Conservation (phyloP, 1,140 invertebrate genomes). For the Tribolium castaneum region DNA sequence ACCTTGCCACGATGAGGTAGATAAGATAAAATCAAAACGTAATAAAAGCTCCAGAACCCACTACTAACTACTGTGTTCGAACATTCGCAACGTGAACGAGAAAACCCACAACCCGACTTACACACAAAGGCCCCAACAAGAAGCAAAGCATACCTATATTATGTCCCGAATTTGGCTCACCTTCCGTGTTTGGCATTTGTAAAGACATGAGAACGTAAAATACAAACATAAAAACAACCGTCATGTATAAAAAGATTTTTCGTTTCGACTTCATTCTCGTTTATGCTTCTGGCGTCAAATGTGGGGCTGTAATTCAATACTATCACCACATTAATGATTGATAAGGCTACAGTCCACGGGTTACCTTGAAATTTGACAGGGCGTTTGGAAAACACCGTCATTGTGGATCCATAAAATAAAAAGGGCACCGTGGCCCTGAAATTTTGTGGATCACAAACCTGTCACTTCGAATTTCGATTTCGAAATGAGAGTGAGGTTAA, state of each 20-base stretch:
- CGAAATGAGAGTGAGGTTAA: neutral
- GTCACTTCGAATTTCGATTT: neutral
- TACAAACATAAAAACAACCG: constrained; percentile 2
- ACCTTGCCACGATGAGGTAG: neutral
- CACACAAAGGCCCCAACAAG: constrained; percentile 10
- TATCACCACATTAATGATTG: neutral
- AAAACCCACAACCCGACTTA: neutral
- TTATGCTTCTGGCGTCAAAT: neutral
- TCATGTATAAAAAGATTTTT: constrained; percentile 14
- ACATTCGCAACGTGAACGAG: neutral
- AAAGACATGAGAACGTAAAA: constrained; percentile 18
- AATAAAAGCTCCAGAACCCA: neutral
- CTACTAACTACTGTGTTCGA: neutral
- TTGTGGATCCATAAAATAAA: neutral
- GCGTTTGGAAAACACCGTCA: neutral
- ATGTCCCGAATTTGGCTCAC: constrained; percentile 40
- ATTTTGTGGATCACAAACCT: neutral
- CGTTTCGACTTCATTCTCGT: constrained; percentile 17
- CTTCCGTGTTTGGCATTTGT: constrained; percentile 38
- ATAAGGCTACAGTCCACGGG: neutral
- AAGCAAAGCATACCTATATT: constrained; percentile 38
- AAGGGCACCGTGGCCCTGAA: constrained; percentile 12
- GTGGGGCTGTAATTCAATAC: constrained; percentile 6
- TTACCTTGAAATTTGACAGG: constrained; percentile 11
- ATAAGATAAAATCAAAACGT: too few species aligned